Conservation (phyloP, 2,797 vertebrate species). For the Orientallactaga sibirica region DNA sequence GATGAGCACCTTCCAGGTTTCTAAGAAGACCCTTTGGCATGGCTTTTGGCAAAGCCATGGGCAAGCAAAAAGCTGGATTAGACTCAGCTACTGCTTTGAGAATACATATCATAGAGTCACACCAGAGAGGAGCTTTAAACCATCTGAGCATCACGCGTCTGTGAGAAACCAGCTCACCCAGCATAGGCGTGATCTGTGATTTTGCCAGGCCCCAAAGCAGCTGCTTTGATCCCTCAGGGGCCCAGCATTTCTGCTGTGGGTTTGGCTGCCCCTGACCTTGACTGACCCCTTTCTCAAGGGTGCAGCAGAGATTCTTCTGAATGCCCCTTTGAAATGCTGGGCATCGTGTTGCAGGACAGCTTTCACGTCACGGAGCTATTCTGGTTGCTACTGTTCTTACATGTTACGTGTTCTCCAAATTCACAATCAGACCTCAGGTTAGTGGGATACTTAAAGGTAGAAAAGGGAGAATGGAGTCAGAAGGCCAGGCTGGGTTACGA, state of each 20-base stretch:
- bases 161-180: not conserved
- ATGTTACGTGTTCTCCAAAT: not conserved
- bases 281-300: not conserved
- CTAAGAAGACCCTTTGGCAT: not conserved
- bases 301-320: not conserved
- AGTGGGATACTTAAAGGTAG: not conserved
- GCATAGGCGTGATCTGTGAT: not conserved
- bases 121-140: not conserved
- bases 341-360: not conserved
- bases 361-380: conserved; percentile 50
- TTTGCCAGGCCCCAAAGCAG: not conserved
- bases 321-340: conserved; percentile 24
- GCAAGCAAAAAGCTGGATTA: not conserved
- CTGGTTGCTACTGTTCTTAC: conserved; percentile 54
- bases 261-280: conserved; percentile 47
- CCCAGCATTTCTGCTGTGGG: conserved; percentile 57
- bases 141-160: not conserved
- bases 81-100: not conserved
- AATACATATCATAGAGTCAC: not conserved
- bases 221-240: conserved; percentile 27
- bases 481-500: not conserved
- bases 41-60: not conserved
- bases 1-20: not conserved
- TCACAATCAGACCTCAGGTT: not conserved
- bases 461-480: not conserved